phyloP scores from a whole-genome alignment of 1,140 invertebrate genomes.

The Anoplolepis gracilipes region DNA sequence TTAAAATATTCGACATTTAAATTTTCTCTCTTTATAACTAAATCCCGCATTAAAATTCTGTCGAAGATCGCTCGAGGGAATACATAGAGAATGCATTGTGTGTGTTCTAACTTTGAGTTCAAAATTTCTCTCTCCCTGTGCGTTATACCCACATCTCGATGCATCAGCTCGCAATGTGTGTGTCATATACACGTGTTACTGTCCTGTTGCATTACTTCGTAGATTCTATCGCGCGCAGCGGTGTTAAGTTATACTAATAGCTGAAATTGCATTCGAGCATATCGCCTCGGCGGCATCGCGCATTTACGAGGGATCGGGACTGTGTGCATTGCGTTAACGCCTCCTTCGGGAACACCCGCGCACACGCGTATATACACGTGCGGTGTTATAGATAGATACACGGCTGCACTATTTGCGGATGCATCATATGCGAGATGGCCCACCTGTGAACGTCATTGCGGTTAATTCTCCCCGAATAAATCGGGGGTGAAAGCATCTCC shows the following conservation, averaged over 20 bases:
- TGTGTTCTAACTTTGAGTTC: not conserved
- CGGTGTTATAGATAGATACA: constrained; percentile 52
- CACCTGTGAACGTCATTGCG: constrained; percentile 55
- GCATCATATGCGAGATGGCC: constrained; percentile 47
- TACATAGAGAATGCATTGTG: not conserved
- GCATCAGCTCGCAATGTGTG: not conserved
- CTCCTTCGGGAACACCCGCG: constrained; percentile 48
- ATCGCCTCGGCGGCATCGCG: constrained; percentile 12
- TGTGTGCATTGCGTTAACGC: constrained; percentile 53
- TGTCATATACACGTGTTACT: not conserved
- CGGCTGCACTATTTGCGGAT: constrained; percentile 51
- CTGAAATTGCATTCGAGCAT: constrained; percentile 55
- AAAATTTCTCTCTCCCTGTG: not conserved
- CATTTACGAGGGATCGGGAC: constrained; percentile 25
- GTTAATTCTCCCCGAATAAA: constrained; percentile 59
- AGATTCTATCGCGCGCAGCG: not conserved
- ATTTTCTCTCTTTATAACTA: not conserved
- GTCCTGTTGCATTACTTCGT: constrained; percentile 3
- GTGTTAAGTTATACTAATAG: constrained; percentile 61
- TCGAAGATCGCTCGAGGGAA: not conserved
- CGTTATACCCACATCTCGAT: not conserved
- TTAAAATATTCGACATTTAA: not conserved
- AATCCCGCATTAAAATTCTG: not conserved
- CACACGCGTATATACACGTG: not conserved
- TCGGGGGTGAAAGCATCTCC: not conserved